Conservation (phyloP, 2,113 vertebrate species). For the Danionella cerebrum region DNA sequence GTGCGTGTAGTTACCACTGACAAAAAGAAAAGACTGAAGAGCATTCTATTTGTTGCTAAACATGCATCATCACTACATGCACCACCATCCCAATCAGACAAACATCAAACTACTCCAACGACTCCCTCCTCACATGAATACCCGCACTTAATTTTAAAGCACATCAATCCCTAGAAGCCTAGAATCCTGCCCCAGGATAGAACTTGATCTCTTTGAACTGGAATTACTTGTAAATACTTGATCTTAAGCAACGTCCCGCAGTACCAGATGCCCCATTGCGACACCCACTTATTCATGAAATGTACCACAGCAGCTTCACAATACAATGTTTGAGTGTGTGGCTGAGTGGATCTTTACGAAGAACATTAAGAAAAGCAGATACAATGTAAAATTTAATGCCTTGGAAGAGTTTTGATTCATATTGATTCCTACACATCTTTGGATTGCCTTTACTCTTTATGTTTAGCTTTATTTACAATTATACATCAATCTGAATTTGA, state of each 20-base stretch:
- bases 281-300: background rate
- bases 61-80: background rate
- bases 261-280: background rate
- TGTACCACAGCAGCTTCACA: background rate
- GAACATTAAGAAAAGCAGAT: too few species aligned
- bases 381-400: too few species aligned
- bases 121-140: background rate
- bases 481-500: too few species aligned
- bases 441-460: too few species aligned
- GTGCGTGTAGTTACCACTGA: background rate
- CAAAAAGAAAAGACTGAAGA: background rate
- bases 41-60: background rate
- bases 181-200: background rate
- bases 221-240: constrained; percentile 22
- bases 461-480: too few species aligned
- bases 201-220: constrained; percentile 20
- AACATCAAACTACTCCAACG: background rate
- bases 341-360: too few species aligned
- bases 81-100: background rate
- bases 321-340: background rate
- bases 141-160: background rate
- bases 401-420: too few species aligned
- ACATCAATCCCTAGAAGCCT: background rate
- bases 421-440: too few species aligned
- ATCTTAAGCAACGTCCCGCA: background rate